phyloP scores from a whole-genome alignment of 1,140 invertebrate species.

The Cotesia vestalis region DNA sequence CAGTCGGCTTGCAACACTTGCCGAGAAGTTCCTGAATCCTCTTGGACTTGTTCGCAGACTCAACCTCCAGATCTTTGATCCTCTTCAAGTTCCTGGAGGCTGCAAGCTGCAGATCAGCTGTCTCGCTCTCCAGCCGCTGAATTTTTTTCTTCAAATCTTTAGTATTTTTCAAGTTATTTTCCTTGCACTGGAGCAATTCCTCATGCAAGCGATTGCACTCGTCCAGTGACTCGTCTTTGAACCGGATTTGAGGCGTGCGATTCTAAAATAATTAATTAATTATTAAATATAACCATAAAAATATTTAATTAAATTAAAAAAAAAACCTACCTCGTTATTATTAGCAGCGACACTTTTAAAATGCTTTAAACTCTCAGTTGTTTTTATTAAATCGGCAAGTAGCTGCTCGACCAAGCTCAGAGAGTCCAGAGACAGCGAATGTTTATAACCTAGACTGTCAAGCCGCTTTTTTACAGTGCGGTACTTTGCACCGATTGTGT shows the following conservation, averaged over 20 bases:
- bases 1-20: constrained; percentile 67
- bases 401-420: constrained; percentile 79
- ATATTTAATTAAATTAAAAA: constrained; percentile 2
- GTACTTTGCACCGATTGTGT: constrained; percentile 55
- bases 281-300: constrained; percentile 5
- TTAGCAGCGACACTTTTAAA: constrained; percentile 78
- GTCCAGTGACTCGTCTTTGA: constrained; percentile 75
- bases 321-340: constrained; percentile 66
- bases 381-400: constrained; percentile 78
- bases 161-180: constrained; percentile 69
- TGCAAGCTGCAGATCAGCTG: constrained; percentile 68
- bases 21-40: constrained; percentile 69
- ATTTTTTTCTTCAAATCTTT: constrained; percentile 72
- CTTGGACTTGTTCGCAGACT: constrained; percentile 69
- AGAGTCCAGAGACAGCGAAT: constrained; percentile 76
- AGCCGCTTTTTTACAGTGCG: constrained; percentile 69
- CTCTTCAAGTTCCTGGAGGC: constrained; percentile 69
- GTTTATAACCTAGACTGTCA: constrained; percentile 78
- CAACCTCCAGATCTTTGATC: constrained; percentile 67
- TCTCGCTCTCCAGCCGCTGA: constrained; percentile 69
- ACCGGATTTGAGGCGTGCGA: constrained; percentile 67
- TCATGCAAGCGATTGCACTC: constrained; percentile 75
- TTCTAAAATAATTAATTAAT: constrained; percentile 20
- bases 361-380: constrained; percentile 80
- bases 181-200: constrained; percentile 73